These are phyloP conservation scores for Hydraecia micacea DNA, from an alignment of 2,888 invertebrate species.

Conservation along the genomic window DNA sequence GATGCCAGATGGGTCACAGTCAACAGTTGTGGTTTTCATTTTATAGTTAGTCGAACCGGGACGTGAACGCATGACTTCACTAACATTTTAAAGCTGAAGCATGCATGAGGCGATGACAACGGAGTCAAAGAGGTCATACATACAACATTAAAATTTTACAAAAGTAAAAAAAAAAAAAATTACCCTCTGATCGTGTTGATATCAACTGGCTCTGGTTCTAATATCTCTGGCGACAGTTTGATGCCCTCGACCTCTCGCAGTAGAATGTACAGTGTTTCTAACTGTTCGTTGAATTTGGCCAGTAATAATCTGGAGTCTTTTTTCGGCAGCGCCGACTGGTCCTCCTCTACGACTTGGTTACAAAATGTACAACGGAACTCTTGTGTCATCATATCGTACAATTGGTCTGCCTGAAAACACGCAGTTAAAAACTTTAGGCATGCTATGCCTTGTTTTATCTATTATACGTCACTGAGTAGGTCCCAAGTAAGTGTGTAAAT, in stretches of 20 bases:
- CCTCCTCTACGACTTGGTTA: conserved; percentile 97
- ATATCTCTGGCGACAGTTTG: conserved; percentile 96
- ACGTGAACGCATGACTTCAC: not conserved
- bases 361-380: conserved; percentile 98
- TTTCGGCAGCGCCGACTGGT: conserved; percentile 97
- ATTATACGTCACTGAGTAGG: not conserved
- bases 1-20: not conserved
- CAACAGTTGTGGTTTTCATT: not conserved
- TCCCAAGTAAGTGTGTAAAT: not conserved
- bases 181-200: conserved; percentile 95
- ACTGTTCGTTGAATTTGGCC: conserved; percentile 98
- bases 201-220: conserved; percentile 98
- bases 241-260: conserved; percentile 98
- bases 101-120: not conserved
- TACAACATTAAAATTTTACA: not conserved
- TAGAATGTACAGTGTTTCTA: conserved; percentile 97
- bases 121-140: not conserved
- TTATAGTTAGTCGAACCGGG: not conserved
- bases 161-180: not conserved
- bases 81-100: not conserved
- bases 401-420: conserved; percentile 93
- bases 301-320: conserved; percentile 97
- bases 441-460: not conserved
- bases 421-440: not conserved
- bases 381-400: conserved; percentile 95